Evolutionary conservation across 2,888 invertebrate species (phyloP), one percentile per base, ranked within the genome.

Genomic region (Ceraclea dissimilis): DNA sequence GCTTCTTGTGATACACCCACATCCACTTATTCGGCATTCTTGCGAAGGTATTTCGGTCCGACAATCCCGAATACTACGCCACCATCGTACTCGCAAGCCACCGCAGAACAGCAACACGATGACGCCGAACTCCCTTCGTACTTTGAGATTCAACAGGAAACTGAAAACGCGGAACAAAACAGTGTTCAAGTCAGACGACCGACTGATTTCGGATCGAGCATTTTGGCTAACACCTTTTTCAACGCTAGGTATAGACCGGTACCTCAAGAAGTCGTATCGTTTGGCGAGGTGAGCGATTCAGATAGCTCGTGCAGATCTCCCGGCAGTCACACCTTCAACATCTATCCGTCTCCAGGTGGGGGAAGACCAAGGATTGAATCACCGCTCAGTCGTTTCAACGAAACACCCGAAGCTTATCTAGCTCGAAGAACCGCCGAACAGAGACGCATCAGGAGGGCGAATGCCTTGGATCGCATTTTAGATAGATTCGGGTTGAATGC

Each of bases 221-320:
- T 75, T 0, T 68, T 77, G 0, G 71, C 75, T 0, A 67, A 71
- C n/a, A 56, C 55, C 10, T 72, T 77, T 19, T 76, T 76, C 67
- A 70, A 71, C 0, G 67, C 72, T 0, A 63, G 75, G 22, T 77
- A 77, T 50, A 63, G 74, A 60, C 76, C 74, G 70, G 60, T 62
- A 11, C 62, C 60, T 17, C 58, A 58, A 54, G 51, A 59, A 16
- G 13, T 39, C 1, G 48, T 39, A 16, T 50, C 52, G 13, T 51
- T 58, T 33, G 52, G 48, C n/a, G 57, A 59, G 19, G 44, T 53
- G 4, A 62, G 54, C n/a, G 62, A 62, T 56, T 62, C 62, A 2
- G 62, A 62, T 51, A 56, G 58, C 13, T 61, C 59, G 2, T 56
- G 54, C 43, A 44, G 59, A 8, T 62, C 62, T 2, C 62, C 62